Evolutionary conservation across 2,888 invertebrate genomes (phyloP), one percentile per base, ranked within the genome.

Genomic region (Eupsilia transversa): DNA sequence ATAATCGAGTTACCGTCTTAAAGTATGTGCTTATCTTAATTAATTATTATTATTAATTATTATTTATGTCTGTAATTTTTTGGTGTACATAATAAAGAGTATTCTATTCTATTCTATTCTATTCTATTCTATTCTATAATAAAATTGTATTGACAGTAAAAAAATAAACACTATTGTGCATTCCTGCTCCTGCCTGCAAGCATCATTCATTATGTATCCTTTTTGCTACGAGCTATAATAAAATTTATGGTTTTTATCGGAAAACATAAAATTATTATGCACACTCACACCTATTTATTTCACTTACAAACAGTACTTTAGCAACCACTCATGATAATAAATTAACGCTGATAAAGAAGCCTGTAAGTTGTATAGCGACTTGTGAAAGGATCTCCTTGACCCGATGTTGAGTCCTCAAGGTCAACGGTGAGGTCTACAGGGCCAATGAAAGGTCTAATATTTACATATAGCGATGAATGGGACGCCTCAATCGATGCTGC

Each of bases 381-480:
- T 67, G 75, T 72, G 57, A 76, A 85, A 76, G 77, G 54, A 67
- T 69, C 78, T 81, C 84, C 88, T 86, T 88, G 88, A 88, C 88
- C 82, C 75, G 57, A 20, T 61, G 75, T 76, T 60, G 52, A 69
- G 74, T 49, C n/a, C 27, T 46, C 77, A 84, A 86, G 86, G 88
- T 78, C 74, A 77, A 72, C 68, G 35, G 72, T 54, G 77, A 72
- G 72, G 72, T 67, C 61, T 82, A 67, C 63, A 67, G 74, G 63
- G 67, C 72, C 35, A 54, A 80, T 72, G 63, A 72, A 80, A 80
- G 84, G 74, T 68, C 72, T 70, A 69, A 83, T 80, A 86, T 84
- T 84, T 84, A 80, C 86, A 76, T 86, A 79, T 65, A 78, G 68
- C 79, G 80, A 86, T 86, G 78, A 87, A 86, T 87, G 74, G 65